Base-by-base conservation (phyloP, 1,140 invertebrate species). In the Cotesia glomerata region DNA sequence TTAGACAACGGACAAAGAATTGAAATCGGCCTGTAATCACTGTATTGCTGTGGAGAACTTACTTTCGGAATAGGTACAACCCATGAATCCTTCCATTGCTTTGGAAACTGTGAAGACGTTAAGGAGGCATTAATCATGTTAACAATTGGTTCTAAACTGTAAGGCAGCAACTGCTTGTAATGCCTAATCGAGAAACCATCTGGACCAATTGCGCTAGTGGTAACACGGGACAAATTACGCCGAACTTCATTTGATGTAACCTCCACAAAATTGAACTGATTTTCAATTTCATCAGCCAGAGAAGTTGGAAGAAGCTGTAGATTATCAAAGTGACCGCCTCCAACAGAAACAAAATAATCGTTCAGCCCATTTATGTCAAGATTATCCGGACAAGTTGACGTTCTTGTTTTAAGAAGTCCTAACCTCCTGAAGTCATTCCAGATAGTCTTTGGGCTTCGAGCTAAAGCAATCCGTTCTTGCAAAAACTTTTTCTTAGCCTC, bases 1-100 rank as follows among this genome's bases (percentile, higher is more conserved):
- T n/a, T n/a, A n/a, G n/a, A n/a, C n/a, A n/a, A n/a, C n/a, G n/a
- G n/a, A n/a, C n/a, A n/a, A n/a, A n/a, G n/a, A n/a, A n/a, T n/a
- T n/a, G n/a, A n/a, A n/a, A 74, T 59, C 7, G 68, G 69, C 18
- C 69, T 36, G 32, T 74, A 71, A 56, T 74, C 62, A 18, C 4
- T 36, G 16, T 32, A 52, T 9, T 52, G 16, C 59, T n/a, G 8
- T 32, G 67, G 67, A 51, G 9, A 35, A 13, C 5, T 35, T 3
- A 65, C 13, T 35, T 65, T 65, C n/a, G 18, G 63, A 8, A 45
- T 14, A 16, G 63, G 63, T 35, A 39, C 5, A n/a, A 65, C 34
- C 8, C 3, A 36, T 9, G 63, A 65, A 4, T 16, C n/a, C 4
- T 45, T 39, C 63, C 63, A 65, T 16, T 34, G 14, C 26, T 18